Conservation (phyloP, 2,113 vertebrate species). For the Chelonoidis abingdonii region DNA sequence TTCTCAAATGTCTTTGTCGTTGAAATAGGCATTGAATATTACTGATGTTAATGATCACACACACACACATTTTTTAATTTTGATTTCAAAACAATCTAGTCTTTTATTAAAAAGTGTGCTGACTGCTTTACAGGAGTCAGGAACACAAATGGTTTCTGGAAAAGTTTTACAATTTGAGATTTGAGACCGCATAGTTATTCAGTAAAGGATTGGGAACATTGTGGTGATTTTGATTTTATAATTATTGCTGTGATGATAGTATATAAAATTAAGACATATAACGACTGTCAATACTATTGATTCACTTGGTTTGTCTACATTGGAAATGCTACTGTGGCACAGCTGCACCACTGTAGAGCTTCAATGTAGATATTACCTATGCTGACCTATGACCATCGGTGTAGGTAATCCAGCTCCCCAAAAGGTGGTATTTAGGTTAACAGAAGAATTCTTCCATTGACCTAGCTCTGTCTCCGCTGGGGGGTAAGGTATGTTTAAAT, state of each 20-base stretch:
- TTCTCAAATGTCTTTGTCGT: constrained; percentile 46
- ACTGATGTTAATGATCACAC: neutral
- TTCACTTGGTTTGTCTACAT: neutral
- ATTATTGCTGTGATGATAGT: neutral
- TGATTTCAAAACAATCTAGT: neutral
- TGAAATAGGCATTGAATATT: constrained; percentile 51
- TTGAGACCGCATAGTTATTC: neutral
- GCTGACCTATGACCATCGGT: neutral
- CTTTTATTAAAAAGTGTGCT: neutral
- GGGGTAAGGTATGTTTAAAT: neutral
- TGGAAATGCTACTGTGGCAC: neutral
- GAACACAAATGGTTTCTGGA: neutral
- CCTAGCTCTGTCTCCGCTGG: neutral
- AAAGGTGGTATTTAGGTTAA: neutral
- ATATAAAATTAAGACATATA: neutral
- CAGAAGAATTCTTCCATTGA: neutral
- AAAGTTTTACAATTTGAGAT: neutral
- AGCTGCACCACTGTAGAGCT: neutral
- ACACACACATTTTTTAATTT: neutral
- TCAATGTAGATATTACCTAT: neutral
- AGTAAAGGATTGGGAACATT: neutral
- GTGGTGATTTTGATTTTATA: neutral
- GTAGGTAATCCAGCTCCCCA: neutral
- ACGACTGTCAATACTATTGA: neutral
- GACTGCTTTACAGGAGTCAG: neutral